phyloP scores from a whole-genome alignment of 2,113 vertebrate genomes.

The Spermophilus dauricus region DNA sequence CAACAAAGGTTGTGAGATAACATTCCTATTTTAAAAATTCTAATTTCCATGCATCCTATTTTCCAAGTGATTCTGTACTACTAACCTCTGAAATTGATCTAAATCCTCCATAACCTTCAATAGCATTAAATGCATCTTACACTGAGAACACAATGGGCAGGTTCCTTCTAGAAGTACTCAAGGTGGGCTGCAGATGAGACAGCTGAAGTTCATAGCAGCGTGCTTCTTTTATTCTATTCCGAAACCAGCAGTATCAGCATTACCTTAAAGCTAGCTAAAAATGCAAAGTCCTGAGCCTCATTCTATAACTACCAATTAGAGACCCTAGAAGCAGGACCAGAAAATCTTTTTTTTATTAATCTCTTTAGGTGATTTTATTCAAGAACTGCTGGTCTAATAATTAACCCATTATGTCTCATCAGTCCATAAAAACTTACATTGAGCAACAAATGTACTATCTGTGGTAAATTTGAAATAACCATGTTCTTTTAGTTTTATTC shows the following conservation, averaged over 20 bases:
- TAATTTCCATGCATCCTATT: not conserved
- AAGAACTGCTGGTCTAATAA: not conserved
- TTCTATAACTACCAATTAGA: not conserved
- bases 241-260: not conserved
- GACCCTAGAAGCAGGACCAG: not conserved
- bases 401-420: no score
- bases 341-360: not conserved
- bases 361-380: not conserved
- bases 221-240: not conserved
- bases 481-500: no score
- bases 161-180: not conserved
- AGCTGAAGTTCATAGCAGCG: not conserved
- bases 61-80: constrained; percentile 31
- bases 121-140: not conserved
- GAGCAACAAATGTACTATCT: no score
- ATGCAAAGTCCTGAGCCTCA: not conserved
- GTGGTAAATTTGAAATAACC: no score
- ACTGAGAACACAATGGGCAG: not conserved
- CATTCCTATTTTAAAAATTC: not conserved
- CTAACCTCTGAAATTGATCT: not conserved
- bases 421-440: no score
- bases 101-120: not conserved
- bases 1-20: not conserved
- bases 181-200: not conserved
- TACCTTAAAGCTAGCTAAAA: constrained; percentile 16